Evolutionary conservation across 2,797 vertebrate species (phyloP), one percentile per base, ranked within the genome.

Genomic region (Halcyon badia): DNA sequence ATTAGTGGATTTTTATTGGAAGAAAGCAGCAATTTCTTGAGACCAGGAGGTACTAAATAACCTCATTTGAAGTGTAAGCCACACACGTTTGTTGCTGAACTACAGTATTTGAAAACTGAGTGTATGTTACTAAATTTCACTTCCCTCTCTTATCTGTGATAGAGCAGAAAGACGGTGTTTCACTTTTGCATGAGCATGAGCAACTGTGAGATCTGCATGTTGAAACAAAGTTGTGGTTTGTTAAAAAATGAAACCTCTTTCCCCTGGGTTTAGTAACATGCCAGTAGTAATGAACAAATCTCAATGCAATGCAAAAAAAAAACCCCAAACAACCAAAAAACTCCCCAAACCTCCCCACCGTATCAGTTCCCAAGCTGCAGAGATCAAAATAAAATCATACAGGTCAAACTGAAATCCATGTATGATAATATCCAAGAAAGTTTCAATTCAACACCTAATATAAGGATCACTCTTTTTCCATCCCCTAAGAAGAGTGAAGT

Each of bases 161-260:
- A n/a, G 60, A 69, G 44, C 42, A 72, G 44, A 88, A 84, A 64
- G 51, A 73, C 10, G 57, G 11, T 3, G 46, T 83, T 93, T 75
- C 68, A 57, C 9, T 75, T 87, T 75, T 90, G 86, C 66, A 28
- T 30, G 37, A 81, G 37, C 0, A 2, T 66, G 46, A 39, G 76
- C 4, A 35, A 81, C 8, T 52, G 54, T n/a, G 58, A 89, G 84
- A 87, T 33, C 79, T 51, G 37, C 48, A 19, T 69, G 35, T 60
- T 73, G 70, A 95, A 94, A 91, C 28, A 4, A 70, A 90, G 37
- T 2, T 85, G 93, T 56, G 93, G 90, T 90, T 95, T 88, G 31
- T 30, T 91, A 77, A 56, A 93, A 94, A 93, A 54, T 14, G 72
- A 91, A 94, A 94, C 57, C 14, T 52, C 6, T 79, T 77, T 72